Base-by-base conservation (phyloP, 2,888 invertebrate genomes). In the Lathronympha strigana region DNA sequence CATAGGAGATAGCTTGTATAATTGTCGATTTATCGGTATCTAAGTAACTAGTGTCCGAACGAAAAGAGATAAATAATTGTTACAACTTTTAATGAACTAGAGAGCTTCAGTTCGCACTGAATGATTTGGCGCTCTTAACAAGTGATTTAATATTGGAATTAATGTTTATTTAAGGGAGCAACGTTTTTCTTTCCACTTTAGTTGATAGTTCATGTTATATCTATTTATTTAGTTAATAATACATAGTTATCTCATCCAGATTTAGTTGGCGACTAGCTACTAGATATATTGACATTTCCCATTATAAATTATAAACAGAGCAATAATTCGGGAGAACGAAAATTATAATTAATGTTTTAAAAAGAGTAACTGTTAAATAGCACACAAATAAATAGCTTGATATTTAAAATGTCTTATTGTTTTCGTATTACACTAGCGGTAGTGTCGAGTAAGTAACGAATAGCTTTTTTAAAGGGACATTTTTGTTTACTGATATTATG, bases 1-100 rank as follows among this genome's bases (percentile, higher is more conserved):
- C 92, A 86, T 91, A n/a, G 92, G 91, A 91, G 92, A 92, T 92
- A 92, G 92, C 91, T 91, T 84, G 89, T 90, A 88, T 90, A 88
- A 90, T 89, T 88, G 88, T 86, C 87, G 84, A 86, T 90, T 89
- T 88, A 88, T 86, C 87, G 84, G 86, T 90, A 87, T 89, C 87
- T 91, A 90, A 84, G 86, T 90, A 87, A 89, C 87, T 91, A 90
- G 90, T 87, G 84, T 90, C 85, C 79, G 86, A 86, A 85, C 76
- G 83, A 84, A 83, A 83, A 79, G n/a, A 81, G 69, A 76, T 73
- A 74, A 73, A 73, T 72, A 67, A 61, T 71, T 69, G 74, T 72
- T 75, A 72, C 78, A 75, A 66, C 31, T 43, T 61, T 64, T 21
- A 47, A 50, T 50, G 36, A 63, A 53, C 64, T 64, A 61, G 61